Percentiles rank a stretch among this genome's conserved stretches.
These are phyloP conservation scores for Trematocara marginatum DNA, from an alignment of 2,113 vertebrate species.

Conservation along the genomic window DNA sequence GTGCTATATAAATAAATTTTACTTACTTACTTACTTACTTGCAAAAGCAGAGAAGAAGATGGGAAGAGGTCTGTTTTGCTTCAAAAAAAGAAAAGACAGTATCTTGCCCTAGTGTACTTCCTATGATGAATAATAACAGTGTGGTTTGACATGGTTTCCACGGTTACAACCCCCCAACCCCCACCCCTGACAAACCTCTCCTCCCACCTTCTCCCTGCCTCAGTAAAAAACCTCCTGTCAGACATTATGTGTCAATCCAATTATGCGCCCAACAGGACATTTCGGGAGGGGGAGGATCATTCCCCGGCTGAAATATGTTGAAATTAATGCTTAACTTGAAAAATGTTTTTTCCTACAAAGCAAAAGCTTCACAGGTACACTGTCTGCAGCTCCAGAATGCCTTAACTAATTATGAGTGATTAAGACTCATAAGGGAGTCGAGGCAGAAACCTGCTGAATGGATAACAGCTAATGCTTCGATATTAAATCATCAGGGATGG, in stretches of 20 bases:
- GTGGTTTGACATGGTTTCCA: slow-evolving; percentile 49
- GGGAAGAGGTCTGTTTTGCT: slow-evolving; percentile 33
- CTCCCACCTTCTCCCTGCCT: slow-evolving; percentile 29
- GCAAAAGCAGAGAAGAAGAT: background rate
- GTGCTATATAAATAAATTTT: no score
- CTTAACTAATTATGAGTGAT: slow-evolving; percentile 73
- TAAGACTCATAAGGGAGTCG: slow-evolving; percentile 61
- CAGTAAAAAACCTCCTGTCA: slow-evolving; percentile 50
- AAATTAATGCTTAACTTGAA: slow-evolving; percentile 65
- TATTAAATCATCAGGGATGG: slow-evolving; percentile 65
- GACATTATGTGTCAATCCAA: slow-evolving; percentile 66
- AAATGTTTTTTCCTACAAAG: slow-evolving; percentile 52
- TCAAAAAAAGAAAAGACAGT: background rate
- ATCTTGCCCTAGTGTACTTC: slow-evolving; percentile 23
- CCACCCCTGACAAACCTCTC: slow-evolving; percentile 11
- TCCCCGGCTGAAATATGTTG: slow-evolving; percentile 51
- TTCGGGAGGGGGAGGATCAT: slow-evolving; percentile 52
- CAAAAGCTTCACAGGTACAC: slow-evolving; percentile 49
- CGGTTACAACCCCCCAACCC: slow-evolving; percentile 29
- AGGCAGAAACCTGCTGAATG: slow-evolving; percentile 60
- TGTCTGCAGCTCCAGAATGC: slow-evolving; percentile 51
- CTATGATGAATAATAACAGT: slow-evolving; percentile 44
- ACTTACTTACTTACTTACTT: no score
- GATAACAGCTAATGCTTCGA: slow-evolving; percentile 50
- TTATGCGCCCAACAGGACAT: slow-evolving; percentile 66